Percentiles rank a stretch among this genome's conserved stretches.
Evolutionary conservation across 2,113 vertebrate genomes (phyloP).

Genomic region (Hyla sarda): DNA sequence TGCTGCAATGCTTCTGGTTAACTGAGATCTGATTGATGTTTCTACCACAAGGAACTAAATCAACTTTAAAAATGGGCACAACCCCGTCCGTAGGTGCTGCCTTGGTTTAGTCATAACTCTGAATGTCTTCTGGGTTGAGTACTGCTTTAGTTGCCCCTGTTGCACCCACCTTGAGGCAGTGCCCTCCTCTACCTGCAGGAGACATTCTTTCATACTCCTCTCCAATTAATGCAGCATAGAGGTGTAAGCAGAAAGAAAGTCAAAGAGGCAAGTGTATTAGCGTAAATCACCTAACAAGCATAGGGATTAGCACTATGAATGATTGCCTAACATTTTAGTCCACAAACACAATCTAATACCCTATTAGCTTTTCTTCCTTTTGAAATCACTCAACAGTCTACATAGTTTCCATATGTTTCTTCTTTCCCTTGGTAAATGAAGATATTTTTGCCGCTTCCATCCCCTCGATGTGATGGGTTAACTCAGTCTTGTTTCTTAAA

Average conservation of each 20-base stretch:
- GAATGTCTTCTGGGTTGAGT: background rate
- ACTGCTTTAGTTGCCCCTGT: background rate
- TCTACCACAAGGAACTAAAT: no score
- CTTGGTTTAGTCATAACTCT: no score
- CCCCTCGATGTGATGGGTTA: background rate
- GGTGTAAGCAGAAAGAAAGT: background rate
- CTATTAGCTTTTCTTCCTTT: background rate
- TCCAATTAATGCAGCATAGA: background rate
- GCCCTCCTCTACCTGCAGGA: no score
- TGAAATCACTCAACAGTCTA: background rate
- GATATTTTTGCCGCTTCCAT: background rate
- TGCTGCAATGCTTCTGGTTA: no score
- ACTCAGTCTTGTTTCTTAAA: constrained; percentile 36
- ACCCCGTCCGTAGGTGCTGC: no score
- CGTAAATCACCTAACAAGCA: no score
- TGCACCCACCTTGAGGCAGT: no score
- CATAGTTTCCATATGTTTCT: background rate
- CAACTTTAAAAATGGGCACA: no score
- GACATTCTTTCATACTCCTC: no score
- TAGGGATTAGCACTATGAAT: no score
- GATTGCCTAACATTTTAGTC: background rate
- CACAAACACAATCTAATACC: background rate
- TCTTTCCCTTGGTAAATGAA: background rate
- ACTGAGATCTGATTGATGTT: no score
- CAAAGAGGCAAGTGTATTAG: background rate